Conservation (phyloP, 1,140 invertebrate genomes). For the Hylaeus volcanicus region DNA sequence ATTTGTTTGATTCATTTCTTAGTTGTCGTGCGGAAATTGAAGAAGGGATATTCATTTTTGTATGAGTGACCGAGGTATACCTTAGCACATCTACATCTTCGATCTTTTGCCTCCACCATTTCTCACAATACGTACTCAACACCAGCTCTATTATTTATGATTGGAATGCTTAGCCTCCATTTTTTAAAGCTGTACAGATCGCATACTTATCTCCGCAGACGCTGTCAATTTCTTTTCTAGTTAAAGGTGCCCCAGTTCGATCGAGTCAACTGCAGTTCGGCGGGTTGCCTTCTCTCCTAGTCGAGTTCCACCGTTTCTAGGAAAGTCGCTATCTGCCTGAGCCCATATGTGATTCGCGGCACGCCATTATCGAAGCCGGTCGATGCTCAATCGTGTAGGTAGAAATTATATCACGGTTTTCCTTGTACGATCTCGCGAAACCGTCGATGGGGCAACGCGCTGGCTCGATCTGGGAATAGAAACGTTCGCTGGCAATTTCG, state of each 20-base stretch:
- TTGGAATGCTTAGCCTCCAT: no score
- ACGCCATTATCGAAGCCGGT: neutral
- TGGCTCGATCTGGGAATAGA: neutral
- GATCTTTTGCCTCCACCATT: no score
- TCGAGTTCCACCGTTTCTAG: neutral
- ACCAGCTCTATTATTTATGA: no score
- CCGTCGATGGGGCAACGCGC: neutral
- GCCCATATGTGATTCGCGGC: neutral
- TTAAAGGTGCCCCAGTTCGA: neutral
- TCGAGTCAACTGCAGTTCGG: neutral
- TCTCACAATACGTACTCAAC: no score
- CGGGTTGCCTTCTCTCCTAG: neutral
- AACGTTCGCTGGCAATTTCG: neutral
- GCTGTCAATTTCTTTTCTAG: neutral
- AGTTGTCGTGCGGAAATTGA: no score
- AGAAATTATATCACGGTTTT: slow-evolving; percentile 3
- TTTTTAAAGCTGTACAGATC: neutral
- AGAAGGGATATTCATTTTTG: no score
- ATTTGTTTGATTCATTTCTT: no score
- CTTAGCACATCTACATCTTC: no score
- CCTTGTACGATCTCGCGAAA: neutral
- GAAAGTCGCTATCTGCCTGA: neutral
- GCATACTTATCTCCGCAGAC: neutral
- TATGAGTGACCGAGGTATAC: no score
- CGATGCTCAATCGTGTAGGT: neutral